Percentiles rank a stretch among this genome's conserved stretches.
These are phyloP conservation scores for Istiophorus platypterus DNA, from an alignment of 2,113 vertebrate species.

Conservation along the genomic window DNA sequence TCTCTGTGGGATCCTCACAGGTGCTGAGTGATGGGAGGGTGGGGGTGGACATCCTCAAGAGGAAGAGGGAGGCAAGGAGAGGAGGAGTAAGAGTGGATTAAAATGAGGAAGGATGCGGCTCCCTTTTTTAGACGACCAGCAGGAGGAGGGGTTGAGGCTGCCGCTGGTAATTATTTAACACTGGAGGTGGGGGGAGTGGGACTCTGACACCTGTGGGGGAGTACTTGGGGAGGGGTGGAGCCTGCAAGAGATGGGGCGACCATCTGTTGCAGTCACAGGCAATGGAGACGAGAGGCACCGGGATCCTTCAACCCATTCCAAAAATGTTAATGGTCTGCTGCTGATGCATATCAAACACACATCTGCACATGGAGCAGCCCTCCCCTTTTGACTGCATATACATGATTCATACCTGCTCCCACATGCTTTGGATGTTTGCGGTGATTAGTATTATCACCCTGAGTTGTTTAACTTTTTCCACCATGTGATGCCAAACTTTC, in stretches of 20 bases:
- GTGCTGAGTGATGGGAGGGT: slow-evolving; percentile 68
- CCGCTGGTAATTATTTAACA: slow-evolving; percentile 70
- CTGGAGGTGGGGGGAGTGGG: slow-evolving; percentile 33
- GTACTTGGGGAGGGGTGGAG: slow-evolving; percentile 39
- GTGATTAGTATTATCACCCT: slow-evolving; percentile 35
- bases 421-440: neutral
- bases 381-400: slow-evolving; percentile 32
- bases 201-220: slow-evolving; percentile 74
- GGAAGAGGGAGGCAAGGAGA: slow-evolving; percentile 14
- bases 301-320: slow-evolving; percentile 76
- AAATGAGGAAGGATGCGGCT: slow-evolving; percentile 56
- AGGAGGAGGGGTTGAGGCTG: slow-evolving; percentile 12
- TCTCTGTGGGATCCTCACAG: slow-evolving; percentile 74
- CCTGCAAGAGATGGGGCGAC: slow-evolving; percentile 49
- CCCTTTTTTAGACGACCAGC: slow-evolving; percentile 54
- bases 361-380: slow-evolving; percentile 54
- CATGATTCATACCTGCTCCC: slow-evolving; percentile 28
- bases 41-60: neutral
- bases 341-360: slow-evolving; percentile 76
- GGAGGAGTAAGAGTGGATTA: slow-evolving; percentile 56
- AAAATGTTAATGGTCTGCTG: slow-evolving; percentile 76
- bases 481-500: slow-evolving; percentile 51
- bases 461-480: slow-evolving; percentile 29
- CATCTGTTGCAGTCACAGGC: slow-evolving; percentile 82
- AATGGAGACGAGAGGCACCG: slow-evolving; percentile 55